Percentiles rank a stretch among this genome's conserved stretches.
These are phyloP conservation scores for Notarius quadriscutis DNA, from an alignment of 2,113 vertebrate genomes.

Conservation along the genomic window DNA sequence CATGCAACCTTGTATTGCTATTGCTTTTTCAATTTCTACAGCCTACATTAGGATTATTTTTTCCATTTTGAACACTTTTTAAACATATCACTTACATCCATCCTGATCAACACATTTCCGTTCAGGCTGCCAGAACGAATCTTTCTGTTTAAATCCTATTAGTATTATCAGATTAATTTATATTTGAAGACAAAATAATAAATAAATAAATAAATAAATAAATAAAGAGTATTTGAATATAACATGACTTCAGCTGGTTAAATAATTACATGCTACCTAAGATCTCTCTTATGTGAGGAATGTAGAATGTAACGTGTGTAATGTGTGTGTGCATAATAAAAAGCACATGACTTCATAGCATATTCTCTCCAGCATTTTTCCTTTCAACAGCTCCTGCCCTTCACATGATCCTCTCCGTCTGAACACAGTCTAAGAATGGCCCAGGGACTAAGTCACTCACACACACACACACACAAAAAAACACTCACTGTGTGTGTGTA, in stretches of 20 bases:
- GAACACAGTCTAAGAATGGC: neutral
- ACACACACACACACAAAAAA: neutral
- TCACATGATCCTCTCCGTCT: conserved; percentile 33
- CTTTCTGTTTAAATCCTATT: neutral
- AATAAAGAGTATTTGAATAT: neutral
- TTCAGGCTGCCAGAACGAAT: neutral
- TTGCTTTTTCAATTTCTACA: neutral
- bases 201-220: too few species aligned
- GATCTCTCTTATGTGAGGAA: conserved; percentile 48
- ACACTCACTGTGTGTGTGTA: neutral
- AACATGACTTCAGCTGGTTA: conserved; percentile 24
- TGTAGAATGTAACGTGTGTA: conserved; percentile 39
- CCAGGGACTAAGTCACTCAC: neutral
- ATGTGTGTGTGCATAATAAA: conserved; percentile 38
- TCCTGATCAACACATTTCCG: neutral
- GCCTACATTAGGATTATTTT: neutral
- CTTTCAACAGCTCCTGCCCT: conserved; percentile 44
- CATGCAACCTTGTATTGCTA: neutral
- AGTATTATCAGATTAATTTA: neutral
- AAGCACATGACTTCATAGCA: conserved; percentile 52
- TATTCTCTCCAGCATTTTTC: conserved; percentile 42
- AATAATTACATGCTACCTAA: conserved; percentile 29
- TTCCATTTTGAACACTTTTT: neutral
- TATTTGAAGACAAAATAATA: neutral
- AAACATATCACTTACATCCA: neutral